These are phyloP conservation scores for Mastigias papua DNA, from an alignment of 30 jellyfish, hydroid and myxozoan species.

Conservation along the genomic window DNA sequence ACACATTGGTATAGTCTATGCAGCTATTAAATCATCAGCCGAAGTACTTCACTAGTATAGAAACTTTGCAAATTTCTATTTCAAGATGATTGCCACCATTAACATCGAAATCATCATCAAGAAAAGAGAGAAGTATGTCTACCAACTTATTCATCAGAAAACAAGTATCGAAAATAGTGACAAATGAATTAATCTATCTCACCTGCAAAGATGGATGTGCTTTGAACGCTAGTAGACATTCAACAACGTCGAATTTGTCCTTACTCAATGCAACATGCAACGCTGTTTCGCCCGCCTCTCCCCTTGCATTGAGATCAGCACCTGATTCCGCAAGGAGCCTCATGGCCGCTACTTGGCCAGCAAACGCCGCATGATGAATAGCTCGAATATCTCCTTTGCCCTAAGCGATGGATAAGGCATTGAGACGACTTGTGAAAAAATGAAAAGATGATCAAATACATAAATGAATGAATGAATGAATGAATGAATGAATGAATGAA, in stretches of 20 bases:
- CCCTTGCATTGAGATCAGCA: slow-evolving; percentile 91
- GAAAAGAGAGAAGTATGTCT: no score
- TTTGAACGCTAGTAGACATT: neutral
- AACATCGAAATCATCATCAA: no score
- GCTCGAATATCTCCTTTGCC: slow-evolving; percentile 93
- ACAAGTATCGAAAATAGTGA: no score
- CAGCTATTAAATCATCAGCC: no score
- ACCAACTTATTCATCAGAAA: no score
- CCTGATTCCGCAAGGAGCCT: slow-evolving; percentile 73
- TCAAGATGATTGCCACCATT: no score
- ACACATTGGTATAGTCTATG: neutral
- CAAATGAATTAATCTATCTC: neutral
- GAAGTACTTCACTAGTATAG: no score
- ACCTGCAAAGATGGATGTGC: neutral
- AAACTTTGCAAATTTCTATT: no score
- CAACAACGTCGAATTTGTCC: slow-evolving; percentile 78
- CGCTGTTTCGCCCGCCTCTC: slow-evolving; percentile 81
- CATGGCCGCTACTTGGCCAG: slow-evolving; percentile 70
- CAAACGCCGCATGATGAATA: slow-evolving; percentile 86
- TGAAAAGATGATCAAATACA: neutral
- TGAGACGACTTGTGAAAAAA: neutral
- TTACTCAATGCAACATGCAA: slow-evolving; percentile 93
- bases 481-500: neutral
- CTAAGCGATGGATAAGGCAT: slow-evolving; percentile 11
- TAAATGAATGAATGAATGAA: neutral